A percentile compares a stretch with the other conserved stretches of the same genome.
phyloP scores from a whole-genome alignment of 1,140 invertebrate genomes.

The Dendrolimus kikuchii region DNA sequence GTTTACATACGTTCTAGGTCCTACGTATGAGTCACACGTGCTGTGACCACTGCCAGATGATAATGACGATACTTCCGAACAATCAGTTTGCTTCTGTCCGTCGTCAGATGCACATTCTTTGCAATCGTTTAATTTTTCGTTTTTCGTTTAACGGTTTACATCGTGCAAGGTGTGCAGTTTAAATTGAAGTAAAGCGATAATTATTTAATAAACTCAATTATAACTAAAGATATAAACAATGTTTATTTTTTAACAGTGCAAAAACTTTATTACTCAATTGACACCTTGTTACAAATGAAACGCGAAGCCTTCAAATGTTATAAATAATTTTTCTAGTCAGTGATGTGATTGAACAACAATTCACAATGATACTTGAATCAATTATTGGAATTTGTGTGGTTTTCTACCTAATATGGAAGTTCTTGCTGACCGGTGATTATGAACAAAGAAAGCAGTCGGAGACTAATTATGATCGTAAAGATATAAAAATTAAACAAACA shows the following conservation, averaged over 20 bases:
- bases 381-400: slow-evolving; percentile 42
- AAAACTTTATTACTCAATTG: slow-evolving; percentile 31
- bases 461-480: no score
- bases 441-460: not conserved
- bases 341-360: slow-evolving; percentile 42
- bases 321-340: slow-evolving; percentile 44
- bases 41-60: slow-evolving; percentile 37
- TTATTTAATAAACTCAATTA: not conserved
- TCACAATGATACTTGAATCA: slow-evolving; percentile 52
- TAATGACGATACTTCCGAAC: slow-evolving; percentile 27
- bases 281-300: slow-evolving; percentile 33
- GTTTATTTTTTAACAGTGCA: slow-evolving; percentile 32
- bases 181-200: not conserved
- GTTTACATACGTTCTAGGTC: slow-evolving; percentile 52
- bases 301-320: slow-evolving; percentile 29
- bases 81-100: slow-evolving; percentile 37
- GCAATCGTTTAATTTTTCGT: slow-evolving; percentile 9
- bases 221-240: slow-evolving; percentile 16
- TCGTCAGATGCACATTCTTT: slow-evolving; percentile 26
- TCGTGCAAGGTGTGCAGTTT: not conserved
- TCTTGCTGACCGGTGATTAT: slow-evolving; percentile 24
- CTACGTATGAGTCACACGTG: slow-evolving; percentile 48
- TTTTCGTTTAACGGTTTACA: slow-evolving; percentile 2
- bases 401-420: slow-evolving; percentile 49
- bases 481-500: no score